Conservation (phyloP, 1,140 invertebrate genomes). For the Drosophila grimshawi region DNA sequence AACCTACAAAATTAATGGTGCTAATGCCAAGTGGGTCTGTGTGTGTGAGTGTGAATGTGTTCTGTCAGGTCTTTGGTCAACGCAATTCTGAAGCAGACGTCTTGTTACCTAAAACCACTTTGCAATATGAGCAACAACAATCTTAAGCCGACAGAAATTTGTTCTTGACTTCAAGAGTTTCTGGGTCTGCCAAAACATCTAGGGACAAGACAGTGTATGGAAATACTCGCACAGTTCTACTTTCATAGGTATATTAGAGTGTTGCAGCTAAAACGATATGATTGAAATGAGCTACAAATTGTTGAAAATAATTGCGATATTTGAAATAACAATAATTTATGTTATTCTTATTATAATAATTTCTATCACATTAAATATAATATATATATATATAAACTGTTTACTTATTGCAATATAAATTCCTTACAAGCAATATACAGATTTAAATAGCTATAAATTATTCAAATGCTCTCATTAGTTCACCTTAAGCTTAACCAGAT, state of each 20-base stretch:
- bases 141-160: conserved; percentile 47
- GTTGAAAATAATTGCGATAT: no score
- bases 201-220: neutral
- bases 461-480: no score
- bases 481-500: no score
- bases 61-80: conserved; percentile 36
- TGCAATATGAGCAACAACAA: conserved; percentile 59
- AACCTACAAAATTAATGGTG: conserved; percentile 77
- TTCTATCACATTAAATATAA: no score
- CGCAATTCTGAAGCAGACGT: conserved; percentile 57
- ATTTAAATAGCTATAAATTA: no score
- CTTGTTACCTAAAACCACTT: conserved; percentile 53
- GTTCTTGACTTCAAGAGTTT: conserved; percentile 45
- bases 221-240: neutral
- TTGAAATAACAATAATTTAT: no score
- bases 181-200: conserved; percentile 15
- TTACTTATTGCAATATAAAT: no score
- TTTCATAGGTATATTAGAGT: neutral
- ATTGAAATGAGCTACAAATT: neutral
- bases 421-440: no score
- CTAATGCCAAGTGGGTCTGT: conserved; percentile 66
- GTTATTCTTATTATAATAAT: no score
- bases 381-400: no score
- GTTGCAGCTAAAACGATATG: neutral
- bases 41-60: conserved; percentile 11